phyloP scores from a whole-genome alignment of 2,888 invertebrate genomes.

The Dinocampus coccinellae region DNA sequence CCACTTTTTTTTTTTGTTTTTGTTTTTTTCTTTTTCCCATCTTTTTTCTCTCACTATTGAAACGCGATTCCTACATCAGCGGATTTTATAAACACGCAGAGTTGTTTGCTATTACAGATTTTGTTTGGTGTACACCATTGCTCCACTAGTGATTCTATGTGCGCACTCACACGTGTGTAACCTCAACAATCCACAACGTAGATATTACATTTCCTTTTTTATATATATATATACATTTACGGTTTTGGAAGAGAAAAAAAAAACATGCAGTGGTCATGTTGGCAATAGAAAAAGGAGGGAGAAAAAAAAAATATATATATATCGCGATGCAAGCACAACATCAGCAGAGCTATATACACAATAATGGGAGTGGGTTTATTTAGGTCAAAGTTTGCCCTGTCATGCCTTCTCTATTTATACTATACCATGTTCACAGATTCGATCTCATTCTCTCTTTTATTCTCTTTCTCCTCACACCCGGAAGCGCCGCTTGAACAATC shows the following conservation, averaged over 20 bases:
- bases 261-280: conserved; percentile 6
- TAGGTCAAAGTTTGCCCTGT: conserved; percentile 14
- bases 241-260: conserved; percentile 14
- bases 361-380: conserved; percentile 20
- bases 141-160: conserved; percentile 3
- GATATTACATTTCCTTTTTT: conserved; percentile 16
- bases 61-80: conserved; percentile 45
- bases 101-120: conserved; percentile 25
- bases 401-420: neutral
- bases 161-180: conserved; percentile 14
- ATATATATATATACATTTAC: conserved; percentile 2
- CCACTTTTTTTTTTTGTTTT: neutral
- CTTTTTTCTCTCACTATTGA: conserved; percentile 23
- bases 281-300: neutral
- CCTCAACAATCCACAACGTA: conserved; percentile 11
- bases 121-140: conserved; percentile 20
- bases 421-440: neutral
- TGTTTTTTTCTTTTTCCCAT: conserved; percentile 4
- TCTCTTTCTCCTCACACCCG: neutral
- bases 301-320: conserved; percentile 33
- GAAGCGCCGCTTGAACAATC: conserved; percentile 14
- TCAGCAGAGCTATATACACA: conserved; percentile 6
- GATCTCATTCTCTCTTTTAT: neutral
- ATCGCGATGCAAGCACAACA: conserved; percentile 16
- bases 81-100: conserved; percentile 22